Evolutionary conservation across 1,140 invertebrate species (phyloP), one percentile per base, ranked within the genome.

Genomic region (Radopholus similis): DNA sequence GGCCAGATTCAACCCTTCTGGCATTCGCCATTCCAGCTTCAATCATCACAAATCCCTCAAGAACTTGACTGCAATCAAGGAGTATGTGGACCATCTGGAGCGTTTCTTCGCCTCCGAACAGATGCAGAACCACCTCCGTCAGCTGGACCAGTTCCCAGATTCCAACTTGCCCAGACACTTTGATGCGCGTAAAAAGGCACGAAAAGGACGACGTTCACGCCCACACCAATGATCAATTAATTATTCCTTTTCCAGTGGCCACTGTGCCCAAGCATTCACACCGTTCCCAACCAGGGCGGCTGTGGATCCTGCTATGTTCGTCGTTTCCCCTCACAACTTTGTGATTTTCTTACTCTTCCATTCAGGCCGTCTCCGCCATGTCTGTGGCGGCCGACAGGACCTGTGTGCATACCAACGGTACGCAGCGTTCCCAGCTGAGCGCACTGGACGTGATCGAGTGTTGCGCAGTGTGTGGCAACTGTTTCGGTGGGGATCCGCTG

Each of bases 221-320:
- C n/a, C n/a, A n/a, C n/a, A n/a, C n/a, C n/a, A n/a, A n/a, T n/a
- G n/a, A n/a, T n/a, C n/a, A n/a, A n/a, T n/a, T n/a, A n/a, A n/a
- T n/a, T n/a, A n/a, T n/a, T n/a, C n/a, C n/a, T n/a, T n/a, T n/a
- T n/a, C n/a, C n/a, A n/a, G 64, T 75, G 73, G 73, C 71, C 73
- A 13, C 53, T 69, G 28, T 75, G 73, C 42, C 44, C 64, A 4
- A 49, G 59, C 23, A 44, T 75, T n/a, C 72, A 74, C 38, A 28
- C 71, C 18, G 71, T 75, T 18, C 64, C 64, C 34, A 86, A 87
- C 75, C 86, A 87, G 72, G 85, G 86, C 13, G 78, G 80, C 35
- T 86, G 86, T 78, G 86, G 86, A 26, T 86, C 85, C 28, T 87
- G 86, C 77, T 87, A 84, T 84, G 84, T 86, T 75, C 68, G 76